Evolutionary conservation across 2,113 vertebrate genomes (phyloP).

Genomic region (Alethe castanea): DNA sequence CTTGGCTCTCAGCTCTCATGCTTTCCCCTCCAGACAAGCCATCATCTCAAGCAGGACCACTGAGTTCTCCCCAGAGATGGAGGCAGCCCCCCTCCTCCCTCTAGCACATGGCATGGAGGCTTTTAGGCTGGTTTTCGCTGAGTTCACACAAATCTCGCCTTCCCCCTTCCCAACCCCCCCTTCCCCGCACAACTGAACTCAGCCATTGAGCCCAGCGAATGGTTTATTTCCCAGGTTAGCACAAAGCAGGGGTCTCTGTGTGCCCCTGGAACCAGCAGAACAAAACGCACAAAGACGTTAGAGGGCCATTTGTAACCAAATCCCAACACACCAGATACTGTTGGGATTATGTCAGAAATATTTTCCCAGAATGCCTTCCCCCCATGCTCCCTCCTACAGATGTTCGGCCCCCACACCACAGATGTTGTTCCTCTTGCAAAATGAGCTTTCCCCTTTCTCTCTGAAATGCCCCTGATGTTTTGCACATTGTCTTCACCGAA

Average conservation of each 20-base stretch:
- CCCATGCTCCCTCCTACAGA: slow-evolving; percentile 62
- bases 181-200: slow-evolving; percentile 4
- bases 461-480: slow-evolving; percentile 53
- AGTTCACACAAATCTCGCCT: slow-evolving; percentile 55
- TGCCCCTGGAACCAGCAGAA: slow-evolving; percentile 69
- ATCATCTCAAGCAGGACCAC: background rate
- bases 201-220: slow-evolving; percentile 50
- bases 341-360: slow-evolving; percentile 74
- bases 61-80: background rate
- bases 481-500: background rate
- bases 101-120: slow-evolving; percentile 21
- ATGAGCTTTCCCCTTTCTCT: slow-evolving; percentile 57
- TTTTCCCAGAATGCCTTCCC: slow-evolving; percentile 72
- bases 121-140: background rate
- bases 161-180: background rate
- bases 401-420: slow-evolving; percentile 67
- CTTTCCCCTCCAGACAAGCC: background rate
- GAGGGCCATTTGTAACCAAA: slow-evolving; percentile 74
- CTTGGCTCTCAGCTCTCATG: background rate
- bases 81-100: slow-evolving; percentile 12
- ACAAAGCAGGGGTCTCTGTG: slow-evolving; percentile 63
- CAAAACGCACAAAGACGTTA: slow-evolving; percentile 69
- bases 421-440: slow-evolving; percentile 69
- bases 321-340: slow-evolving; percentile 71
- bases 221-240: slow-evolving; percentile 71